These are phyloP conservation scores for Montipora sp. DNA, from an alignment of 64 coral and sea anemone species.

Conservation along the genomic window DNA sequence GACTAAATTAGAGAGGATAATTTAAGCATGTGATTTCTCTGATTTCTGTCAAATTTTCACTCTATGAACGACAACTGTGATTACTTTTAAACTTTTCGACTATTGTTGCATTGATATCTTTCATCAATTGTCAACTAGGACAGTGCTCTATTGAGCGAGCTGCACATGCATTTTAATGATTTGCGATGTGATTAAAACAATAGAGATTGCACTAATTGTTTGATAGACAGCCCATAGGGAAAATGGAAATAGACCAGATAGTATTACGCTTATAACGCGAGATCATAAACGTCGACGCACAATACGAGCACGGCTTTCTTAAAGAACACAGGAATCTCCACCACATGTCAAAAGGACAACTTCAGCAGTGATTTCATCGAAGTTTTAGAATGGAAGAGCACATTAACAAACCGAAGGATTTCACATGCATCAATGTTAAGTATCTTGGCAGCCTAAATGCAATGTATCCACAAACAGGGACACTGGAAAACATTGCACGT, in stretches of 20 bases:
- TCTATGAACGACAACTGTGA: not conserved
- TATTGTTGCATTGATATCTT: too few species aligned
- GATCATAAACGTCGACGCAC: not conserved
- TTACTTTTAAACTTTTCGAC: not conserved
- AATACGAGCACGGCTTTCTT: not conserved
- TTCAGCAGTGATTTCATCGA: too few species aligned
- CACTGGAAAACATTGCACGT: slow-evolving; percentile 55
- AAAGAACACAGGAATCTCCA: not conserved
- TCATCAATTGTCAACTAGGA: too few species aligned
- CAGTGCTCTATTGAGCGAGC: not conserved
- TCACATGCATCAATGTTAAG: slow-evolving; percentile 31
- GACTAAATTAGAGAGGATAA: not conserved
- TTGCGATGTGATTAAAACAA: slow-evolving; percentile 17
- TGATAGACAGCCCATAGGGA: not conserved
- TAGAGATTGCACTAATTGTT: slow-evolving; percentile 33
- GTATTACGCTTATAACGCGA: not conserved
- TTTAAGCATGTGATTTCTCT: not conserved
- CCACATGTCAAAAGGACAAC: not conserved
- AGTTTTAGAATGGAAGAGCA: not conserved
- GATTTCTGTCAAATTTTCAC: not conserved
- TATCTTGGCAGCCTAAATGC: slow-evolving; percentile 52
- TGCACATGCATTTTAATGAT: slow-evolving; percentile 10
- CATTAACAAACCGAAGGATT: not conserved
- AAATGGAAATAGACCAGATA: not conserved
- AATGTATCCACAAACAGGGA: slow-evolving; percentile 52